Evolutionary conservation across 2,888 invertebrate species (phyloP).

Genomic region (Ochropleura plecta): DNA sequence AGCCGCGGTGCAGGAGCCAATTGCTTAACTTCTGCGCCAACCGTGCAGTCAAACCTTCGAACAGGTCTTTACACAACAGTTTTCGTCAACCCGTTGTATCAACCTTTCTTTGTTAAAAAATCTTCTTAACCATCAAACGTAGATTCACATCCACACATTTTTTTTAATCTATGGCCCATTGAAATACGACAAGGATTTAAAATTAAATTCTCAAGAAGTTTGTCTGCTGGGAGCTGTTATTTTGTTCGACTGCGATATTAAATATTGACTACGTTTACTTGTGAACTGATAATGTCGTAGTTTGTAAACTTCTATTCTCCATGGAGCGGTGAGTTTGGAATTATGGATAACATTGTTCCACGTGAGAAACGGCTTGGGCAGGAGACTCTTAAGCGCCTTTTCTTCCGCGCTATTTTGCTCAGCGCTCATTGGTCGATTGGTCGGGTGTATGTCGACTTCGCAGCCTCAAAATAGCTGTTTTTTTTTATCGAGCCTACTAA

Average conservation of each 20-base stretch:
- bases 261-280: constrained; percentile 43
- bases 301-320: constrained; percentile 45
- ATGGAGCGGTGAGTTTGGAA: constrained; percentile 1
- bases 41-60: too few species aligned
- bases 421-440: too few species aligned
- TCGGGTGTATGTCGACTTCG: too few species aligned
- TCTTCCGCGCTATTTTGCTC: not conserved
- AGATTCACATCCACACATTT: not conserved
- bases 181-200: constrained; percentile 51
- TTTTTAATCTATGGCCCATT: constrained; percentile 27
- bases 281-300: constrained; percentile 28
- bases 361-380: not conserved
- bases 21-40: too few species aligned
- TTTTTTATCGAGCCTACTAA: too few species aligned
- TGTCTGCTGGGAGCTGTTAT: constrained; percentile 43
- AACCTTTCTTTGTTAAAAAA: too few species aligned
- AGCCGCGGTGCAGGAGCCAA: too few species aligned
- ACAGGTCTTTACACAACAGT: too few species aligned
- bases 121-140: too few species aligned
- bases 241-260: constrained; percentile 35
- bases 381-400: not conserved
- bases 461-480: too few species aligned
- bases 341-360: not conserved
- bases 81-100: too few species aligned
- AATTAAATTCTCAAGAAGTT: constrained; percentile 59